Evolutionary conservation across 2,888 invertebrate genomes (phyloP).

Genomic region (Lasioglossum malachurum): DNA sequence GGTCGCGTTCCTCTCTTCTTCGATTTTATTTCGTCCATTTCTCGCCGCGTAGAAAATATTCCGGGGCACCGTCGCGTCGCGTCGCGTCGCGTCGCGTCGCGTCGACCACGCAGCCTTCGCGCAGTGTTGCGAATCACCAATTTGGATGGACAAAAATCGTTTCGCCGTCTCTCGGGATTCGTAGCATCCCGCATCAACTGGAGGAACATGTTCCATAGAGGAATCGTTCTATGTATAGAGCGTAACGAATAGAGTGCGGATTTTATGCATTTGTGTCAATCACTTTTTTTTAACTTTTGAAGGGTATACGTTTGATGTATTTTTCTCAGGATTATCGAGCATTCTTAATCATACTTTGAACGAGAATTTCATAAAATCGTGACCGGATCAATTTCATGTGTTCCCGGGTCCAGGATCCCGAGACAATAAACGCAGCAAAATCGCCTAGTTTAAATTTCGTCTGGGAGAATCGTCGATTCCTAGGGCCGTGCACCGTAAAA

Average conservation of each 20-base stretch:
- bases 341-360: no score
- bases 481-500: conserved; percentile 32
- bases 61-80: conserved; percentile 20
- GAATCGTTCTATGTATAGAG: background rate
- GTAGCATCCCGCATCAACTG: background rate
- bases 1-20: conserved; percentile 38
- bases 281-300: no score
- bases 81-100: background rate
- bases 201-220: no score
- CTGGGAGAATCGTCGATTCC: background rate
- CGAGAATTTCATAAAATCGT: no score
- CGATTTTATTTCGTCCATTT: conserved; percentile 14
- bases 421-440: background rate
- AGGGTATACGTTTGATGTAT: no score
- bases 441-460: background rate
- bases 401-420: no score
- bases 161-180: background rate
- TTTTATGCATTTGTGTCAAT: background rate
- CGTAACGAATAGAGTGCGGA: background rate
- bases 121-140: conserved; percentile 4
- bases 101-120: conserved; percentile 19
- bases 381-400: no score
- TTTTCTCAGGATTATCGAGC: no score
- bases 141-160: background rate
- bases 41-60: conserved; percentile 63